Conservation (phyloP, 2,797 vertebrate genomes). For the Microcaecilia unicolor region DNA sequence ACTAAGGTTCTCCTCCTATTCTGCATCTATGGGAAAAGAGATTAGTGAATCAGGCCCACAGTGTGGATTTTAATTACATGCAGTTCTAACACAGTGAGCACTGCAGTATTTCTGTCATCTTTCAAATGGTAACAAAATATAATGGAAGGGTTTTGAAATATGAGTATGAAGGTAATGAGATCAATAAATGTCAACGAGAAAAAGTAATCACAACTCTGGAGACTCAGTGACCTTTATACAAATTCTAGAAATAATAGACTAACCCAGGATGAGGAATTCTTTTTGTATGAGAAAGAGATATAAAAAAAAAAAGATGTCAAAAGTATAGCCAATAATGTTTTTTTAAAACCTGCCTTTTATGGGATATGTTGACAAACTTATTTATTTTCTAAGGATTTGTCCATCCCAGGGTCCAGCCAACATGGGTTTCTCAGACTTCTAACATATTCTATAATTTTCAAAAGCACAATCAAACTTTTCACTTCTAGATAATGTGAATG, state of each 20-base stretch:
- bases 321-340: constrained; percentile 23
- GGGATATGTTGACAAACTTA: constrained; percentile 37
- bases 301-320: constrained; percentile 43
- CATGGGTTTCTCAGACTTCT: constrained; percentile 4
- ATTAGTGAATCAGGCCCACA: too few species aligned
- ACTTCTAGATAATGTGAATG: too few species aligned
- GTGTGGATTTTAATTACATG: constrained; percentile 58
- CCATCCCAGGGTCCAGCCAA: too few species aligned
- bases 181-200: constrained; percentile 77
- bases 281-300: constrained; percentile 49
- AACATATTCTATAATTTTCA: constrained; percentile 1
- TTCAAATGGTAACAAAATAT: constrained; percentile 56
- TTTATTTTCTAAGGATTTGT: constrained; percentile 29
- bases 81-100: constrained; percentile 50
- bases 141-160: constrained; percentile 61
- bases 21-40: background rate
- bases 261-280: constrained; percentile 49
- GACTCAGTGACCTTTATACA: constrained; percentile 72
- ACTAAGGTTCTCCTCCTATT: too few species aligned
- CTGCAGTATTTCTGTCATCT: constrained; percentile 51
- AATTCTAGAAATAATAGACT: constrained; percentile 65
- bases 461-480: constrained; percentile 14
- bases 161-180: constrained; percentile 67
- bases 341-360: constrained; percentile 33
- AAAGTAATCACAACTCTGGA: constrained; percentile 71